Conservation (phyloP, 2,113 vertebrate species). For the Takifugu bimaculatus region DNA sequence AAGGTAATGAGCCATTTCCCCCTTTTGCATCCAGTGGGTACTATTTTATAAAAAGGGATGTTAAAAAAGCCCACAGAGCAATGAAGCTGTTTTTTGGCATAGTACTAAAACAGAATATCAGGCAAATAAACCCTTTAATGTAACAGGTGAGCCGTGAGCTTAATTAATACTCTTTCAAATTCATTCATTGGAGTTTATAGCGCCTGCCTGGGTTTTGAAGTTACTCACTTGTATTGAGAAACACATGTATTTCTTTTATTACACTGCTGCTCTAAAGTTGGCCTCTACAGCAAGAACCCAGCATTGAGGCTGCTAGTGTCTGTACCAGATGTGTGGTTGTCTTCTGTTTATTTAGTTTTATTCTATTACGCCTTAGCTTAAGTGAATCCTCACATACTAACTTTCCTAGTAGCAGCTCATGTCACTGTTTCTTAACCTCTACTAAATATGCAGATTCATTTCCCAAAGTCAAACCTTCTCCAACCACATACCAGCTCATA, state of each 20-base stretch:
- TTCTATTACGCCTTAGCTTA: no score
- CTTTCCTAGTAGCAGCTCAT: neutral
- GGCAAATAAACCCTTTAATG: neutral
- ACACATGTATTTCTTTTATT: no score
- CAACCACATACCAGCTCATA: constrained; percentile 4
- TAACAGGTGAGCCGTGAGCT: neutral
- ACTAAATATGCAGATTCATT: constrained; percentile 20
- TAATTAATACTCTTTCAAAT: no score
- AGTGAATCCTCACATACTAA: no score
- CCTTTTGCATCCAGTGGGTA: constrained; percentile 14
- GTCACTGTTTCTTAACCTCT: constrained; percentile 1
- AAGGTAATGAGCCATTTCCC: constrained; percentile 37
- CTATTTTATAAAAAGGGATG: constrained; percentile 15
- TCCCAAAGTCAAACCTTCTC: constrained; percentile 15
- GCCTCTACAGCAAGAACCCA: no score
- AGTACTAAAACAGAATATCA: neutral
- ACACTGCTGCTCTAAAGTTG: no score
- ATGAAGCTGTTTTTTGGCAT: constrained; percentile 2
- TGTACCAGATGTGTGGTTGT: no score
- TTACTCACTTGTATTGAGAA: no score
- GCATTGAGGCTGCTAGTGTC: no score
- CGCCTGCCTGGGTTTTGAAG: no score
- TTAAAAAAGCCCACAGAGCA: constrained; percentile 20
- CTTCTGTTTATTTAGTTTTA: no score
- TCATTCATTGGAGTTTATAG: no score